Evolutionary conservation across 2,797 vertebrate species (phyloP).

Genomic region (Hippopotamyrus pictus): DNA sequence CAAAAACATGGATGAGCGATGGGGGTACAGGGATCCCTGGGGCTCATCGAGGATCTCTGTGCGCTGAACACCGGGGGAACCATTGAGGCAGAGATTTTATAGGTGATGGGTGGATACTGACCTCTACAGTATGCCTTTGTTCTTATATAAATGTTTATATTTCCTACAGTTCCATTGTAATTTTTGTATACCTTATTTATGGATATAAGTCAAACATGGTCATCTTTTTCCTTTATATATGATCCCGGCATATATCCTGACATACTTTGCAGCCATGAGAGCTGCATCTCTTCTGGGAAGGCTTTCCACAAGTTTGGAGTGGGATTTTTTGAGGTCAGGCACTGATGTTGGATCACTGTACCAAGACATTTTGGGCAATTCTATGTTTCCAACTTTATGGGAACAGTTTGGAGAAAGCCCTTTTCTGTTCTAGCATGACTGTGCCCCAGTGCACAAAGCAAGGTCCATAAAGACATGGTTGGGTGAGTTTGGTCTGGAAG

Average conservation of each 20-base stretch:
- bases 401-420: too few species aligned
- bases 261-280: neutral
- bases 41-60: neutral
- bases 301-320: neutral
- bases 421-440: neutral
- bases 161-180: neutral
- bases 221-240: neutral
- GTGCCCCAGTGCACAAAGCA: neutral
- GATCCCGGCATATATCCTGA: neutral
- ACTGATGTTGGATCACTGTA: neutral
- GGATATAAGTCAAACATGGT: neutral
- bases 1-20: neutral
- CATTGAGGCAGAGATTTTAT: neutral
- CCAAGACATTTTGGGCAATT: too few species aligned
- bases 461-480: neutral
- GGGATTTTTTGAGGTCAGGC: neutral
- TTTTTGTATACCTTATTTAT: neutral
- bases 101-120: neutral
- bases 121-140: neutral
- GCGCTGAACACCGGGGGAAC: neutral
- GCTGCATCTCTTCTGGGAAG: neutral
- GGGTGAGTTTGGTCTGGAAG: neutral
- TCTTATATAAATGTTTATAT: neutral
- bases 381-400: too few species aligned
- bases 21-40: conserved; percentile 11